These are phyloP conservation scores for Nomada lathburiana DNA, from an alignment of 2,888 invertebrate species.

Conservation along the genomic window DNA sequence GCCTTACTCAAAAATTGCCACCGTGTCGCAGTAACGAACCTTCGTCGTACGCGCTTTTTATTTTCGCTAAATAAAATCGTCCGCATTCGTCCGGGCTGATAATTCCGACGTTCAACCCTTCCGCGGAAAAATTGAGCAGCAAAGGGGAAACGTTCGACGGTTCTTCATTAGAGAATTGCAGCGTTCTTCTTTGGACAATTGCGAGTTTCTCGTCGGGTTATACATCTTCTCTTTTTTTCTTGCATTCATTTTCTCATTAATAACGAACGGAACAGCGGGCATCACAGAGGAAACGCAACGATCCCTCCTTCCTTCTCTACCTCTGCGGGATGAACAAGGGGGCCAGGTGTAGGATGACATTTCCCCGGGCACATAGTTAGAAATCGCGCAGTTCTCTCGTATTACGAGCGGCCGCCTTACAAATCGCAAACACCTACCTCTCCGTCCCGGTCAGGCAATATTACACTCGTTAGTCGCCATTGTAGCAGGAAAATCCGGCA, in stretches of 20 bases:
- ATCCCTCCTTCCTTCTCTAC: not conserved
- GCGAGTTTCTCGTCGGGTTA: not conserved
- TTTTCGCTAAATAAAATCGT: constrained; percentile 38
- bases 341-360: not conserved
- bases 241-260: not conserved
- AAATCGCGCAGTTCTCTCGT: not conserved
- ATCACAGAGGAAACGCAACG: not conserved
- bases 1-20: constrained; percentile 45
- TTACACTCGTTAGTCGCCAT: constrained; percentile 51
- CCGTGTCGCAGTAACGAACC: constrained; percentile 45
- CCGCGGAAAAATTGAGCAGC: constrained; percentile 21
- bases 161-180: constrained; percentile 11
- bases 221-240: not conserved
- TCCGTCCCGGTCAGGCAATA: constrained; percentile 13
- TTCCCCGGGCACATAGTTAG: not conserved
- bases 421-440: constrained; percentile 28
- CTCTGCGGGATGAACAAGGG: no score
- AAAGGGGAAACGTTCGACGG: not conserved
- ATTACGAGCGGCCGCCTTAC: constrained; percentile 5
- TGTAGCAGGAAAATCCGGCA: constrained; percentile 27
- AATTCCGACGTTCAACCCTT: constrained; percentile 36
- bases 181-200: not conserved
- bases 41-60: constrained; percentile 21
- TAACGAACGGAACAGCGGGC: not conserved
- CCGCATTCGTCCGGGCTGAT: constrained; percentile 41